A percentile compares a stretch with the other conserved stretches of the same genome.
These are phyloP conservation scores for Volucella inflata DNA, from an alignment of 2,888 invertebrate genomes.

Conservation along the genomic window DNA sequence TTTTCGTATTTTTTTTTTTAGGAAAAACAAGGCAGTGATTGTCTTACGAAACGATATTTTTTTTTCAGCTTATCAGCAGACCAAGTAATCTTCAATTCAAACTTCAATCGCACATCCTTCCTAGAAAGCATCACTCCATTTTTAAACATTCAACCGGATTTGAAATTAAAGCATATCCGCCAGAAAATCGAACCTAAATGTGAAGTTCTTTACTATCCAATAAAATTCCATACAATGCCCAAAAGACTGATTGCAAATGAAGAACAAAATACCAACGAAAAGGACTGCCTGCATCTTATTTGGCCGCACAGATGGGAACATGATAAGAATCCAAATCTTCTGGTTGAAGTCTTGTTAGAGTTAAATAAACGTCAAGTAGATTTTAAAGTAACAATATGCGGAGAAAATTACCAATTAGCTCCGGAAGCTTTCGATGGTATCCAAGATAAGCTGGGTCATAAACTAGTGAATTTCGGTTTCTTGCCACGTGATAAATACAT, in stretches of 20 bases:
- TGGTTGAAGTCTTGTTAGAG: slow-evolving; percentile 85
- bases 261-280: slow-evolving; percentile 74
- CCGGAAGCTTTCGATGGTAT: slow-evolving; percentile 87
- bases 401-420: slow-evolving; percentile 86
- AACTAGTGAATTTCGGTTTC: slow-evolving; percentile 87
- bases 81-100: slow-evolving; percentile 88
- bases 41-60: not conserved
- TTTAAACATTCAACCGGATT: slow-evolving; percentile 88
- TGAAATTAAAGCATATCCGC: slow-evolving; percentile 85
- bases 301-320: slow-evolving; percentile 93
- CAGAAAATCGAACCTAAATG: slow-evolving; percentile 86
- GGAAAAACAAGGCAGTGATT: not conserved
- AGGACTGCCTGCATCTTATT: slow-evolving; percentile 85
- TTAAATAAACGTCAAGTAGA: slow-evolving; percentile 85
- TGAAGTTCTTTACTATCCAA: slow-evolving; percentile 87
- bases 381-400: slow-evolving; percentile 86
- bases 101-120: slow-evolving; percentile 88
- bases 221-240: slow-evolving; percentile 84
- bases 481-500: slow-evolving; percentile 86
- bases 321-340: slow-evolving; percentile 89
- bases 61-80: slow-evolving; percentile 87
- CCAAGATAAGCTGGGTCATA: slow-evolving; percentile 83
- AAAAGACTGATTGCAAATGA: slow-evolving; percentile 79
- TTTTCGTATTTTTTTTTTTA: too few species aligned
- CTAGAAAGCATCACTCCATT: slow-evolving; percentile 86